Conservation (phyloP, 1,140 invertebrate species). For the Caligus rogercresseyi region DNA sequence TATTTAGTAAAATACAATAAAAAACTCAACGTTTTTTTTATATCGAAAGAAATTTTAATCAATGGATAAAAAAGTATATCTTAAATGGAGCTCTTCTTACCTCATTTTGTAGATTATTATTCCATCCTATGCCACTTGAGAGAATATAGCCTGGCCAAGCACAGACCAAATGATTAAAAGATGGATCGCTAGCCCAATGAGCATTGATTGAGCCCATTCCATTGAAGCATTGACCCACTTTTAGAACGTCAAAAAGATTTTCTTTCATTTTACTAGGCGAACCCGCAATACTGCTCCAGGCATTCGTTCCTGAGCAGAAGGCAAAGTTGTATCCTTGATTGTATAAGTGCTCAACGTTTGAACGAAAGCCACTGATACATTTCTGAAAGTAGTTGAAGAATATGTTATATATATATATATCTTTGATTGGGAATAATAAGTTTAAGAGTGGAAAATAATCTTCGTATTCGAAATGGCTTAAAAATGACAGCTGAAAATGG, state of each 20-base stretch:
- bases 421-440: too few species aligned
- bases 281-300: neutral
- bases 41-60: too few species aligned
- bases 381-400: neutral
- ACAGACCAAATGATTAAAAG: neutral
- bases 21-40: too few species aligned
- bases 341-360: neutral
- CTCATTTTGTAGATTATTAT: neutral
- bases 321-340: neutral
- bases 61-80: too few species aligned
- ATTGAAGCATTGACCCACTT: neutral
- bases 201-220: neutral
- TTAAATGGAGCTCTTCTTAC: too few species aligned
- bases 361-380: neutral
- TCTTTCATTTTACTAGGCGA: neutral
- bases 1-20: too few species aligned
- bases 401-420: neutral
- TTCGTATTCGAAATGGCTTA: too few species aligned
- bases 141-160: neutral
- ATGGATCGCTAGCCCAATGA: neutral
- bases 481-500: too few species aligned
- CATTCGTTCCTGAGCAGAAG: neutral
- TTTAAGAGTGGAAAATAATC: too few species aligned
- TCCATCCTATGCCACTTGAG: neutral
- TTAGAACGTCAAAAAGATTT: neutral